These are phyloP conservation scores for Numida meleagris DNA, from an alignment of 2,113 vertebrate genomes.

Conservation along the genomic window DNA sequence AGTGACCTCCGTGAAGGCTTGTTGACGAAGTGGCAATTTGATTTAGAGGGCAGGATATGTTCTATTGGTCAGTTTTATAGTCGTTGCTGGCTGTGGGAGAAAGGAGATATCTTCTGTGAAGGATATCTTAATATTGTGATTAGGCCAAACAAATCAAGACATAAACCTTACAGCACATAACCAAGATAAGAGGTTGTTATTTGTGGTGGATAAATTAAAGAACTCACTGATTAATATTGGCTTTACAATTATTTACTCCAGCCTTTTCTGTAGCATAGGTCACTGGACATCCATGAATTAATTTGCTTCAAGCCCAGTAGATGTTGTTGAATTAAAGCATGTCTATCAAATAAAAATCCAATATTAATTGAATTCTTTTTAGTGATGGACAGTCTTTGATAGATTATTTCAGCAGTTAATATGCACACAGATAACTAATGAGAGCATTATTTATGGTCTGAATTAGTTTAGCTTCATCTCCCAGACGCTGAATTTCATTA, in stretches of 20 bases:
- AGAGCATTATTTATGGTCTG: constrained; percentile 48
- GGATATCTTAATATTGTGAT: background rate
- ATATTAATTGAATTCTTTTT: constrained; percentile 12
- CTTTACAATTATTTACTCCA: constrained; percentile 18
- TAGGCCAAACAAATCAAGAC: background rate
- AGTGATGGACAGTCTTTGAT: background rate
- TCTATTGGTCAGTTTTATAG: background rate
- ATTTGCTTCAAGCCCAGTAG: constrained; percentile 3
- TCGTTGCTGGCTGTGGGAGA: background rate
- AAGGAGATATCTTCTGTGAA: background rate
- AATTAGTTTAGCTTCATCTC: constrained; percentile 44
- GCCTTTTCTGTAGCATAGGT: background rate
- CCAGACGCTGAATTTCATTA: constrained; percentile 28
- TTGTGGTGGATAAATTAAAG: constrained; percentile 19
- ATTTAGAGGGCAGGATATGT: background rate
- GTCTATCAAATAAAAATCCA: background rate
- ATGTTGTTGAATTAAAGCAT: constrained; percentile 26
- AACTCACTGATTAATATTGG: background rate
- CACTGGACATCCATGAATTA: constrained; percentile 17
- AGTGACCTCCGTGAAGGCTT: background rate
- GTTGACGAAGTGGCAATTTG: background rate
- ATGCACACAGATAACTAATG: constrained; percentile 24
- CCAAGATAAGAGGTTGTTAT: background rate
- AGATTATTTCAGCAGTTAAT: constrained; percentile 31
- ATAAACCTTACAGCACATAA: background rate